Conservation (phyloP, 2,888 invertebrate species). For the Harpalus rubripes region DNA sequence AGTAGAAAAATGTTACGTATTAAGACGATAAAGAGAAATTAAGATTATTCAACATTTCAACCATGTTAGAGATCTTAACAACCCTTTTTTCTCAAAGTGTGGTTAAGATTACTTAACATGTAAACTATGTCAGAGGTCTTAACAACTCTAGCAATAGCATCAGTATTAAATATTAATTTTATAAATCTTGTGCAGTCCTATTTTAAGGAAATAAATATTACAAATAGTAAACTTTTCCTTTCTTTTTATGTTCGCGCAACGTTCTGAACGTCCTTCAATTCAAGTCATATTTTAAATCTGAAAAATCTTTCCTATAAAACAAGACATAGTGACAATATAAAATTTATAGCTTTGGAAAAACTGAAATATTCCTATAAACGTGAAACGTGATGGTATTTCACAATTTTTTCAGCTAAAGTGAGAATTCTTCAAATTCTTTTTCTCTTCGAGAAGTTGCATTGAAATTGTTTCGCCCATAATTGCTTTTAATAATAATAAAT, state of each 20-base stretch:
- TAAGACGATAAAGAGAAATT: too few relatives aligned
- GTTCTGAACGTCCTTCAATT: background rate
- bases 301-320: constrained; percentile 15
- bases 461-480: background rate
- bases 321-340: constrained; percentile 29
- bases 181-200: too few relatives aligned
- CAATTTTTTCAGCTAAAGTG: background rate
- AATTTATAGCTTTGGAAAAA: constrained; percentile 9
- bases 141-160: too few relatives aligned
- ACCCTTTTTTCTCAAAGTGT: too few relatives aligned
- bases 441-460: background rate
- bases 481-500: background rate
- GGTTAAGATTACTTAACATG: too few relatives aligned
- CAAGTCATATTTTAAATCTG: constrained; percentile 24
- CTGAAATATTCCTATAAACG: constrained; percentile 31
- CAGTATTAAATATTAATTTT: too few relatives aligned
- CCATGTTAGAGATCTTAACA: too few relatives aligned
- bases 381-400: constrained; percentile 9
- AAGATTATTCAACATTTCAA: too few relatives aligned
- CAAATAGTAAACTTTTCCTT: background rate
- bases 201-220: background rate
- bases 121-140: too few relatives aligned
- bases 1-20: too few relatives aligned
- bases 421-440: background rate
- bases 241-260: background rate